A percentile compares a stretch with the other conserved stretches of the same genome.
Conservation (phyloP, 2,797 vertebrate genomes). For the Garrulus glandarius region DNA sequence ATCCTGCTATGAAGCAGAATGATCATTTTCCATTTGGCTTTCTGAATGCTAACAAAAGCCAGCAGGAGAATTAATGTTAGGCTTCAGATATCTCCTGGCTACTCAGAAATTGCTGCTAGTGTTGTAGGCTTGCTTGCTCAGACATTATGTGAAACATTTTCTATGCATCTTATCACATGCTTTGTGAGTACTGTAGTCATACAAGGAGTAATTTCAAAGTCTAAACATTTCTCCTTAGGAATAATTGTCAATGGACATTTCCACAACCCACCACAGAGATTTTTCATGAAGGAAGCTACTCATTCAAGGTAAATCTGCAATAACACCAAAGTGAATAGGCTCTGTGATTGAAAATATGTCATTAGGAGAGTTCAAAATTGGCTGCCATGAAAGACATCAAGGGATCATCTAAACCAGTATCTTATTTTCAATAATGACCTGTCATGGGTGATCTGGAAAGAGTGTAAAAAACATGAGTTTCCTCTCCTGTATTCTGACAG, state of each 20-base stretch:
- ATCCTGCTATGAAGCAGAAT: constrained; percentile 58
- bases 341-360: not conserved
- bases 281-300: not conserved
- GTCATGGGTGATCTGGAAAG: not conserved
- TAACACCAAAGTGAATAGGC: not conserved
- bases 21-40: constrained; percentile 60
- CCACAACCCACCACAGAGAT: not conserved
- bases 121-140: constrained; percentile 32
- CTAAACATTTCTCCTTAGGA: constrained; percentile 31
- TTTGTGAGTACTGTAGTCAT: constrained; percentile 29
- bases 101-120: not conserved
- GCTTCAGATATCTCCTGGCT: constrained; percentile 50
- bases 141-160: constrained; percentile 23
- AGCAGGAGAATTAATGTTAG: constrained; percentile 56
- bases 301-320: constrained; percentile 2
- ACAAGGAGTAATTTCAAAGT: constrained; percentile 45
- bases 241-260: constrained; percentile 27
- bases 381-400: not conserved
- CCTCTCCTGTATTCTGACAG: not conserved
- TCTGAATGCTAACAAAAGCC: constrained; percentile 65
- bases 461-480: not conserved
- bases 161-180: constrained; percentile 16
- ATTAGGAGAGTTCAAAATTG: not conserved
- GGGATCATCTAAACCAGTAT: not conserved
- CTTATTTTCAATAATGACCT: not conserved